phyloP scores from a whole-genome alignment of 2,113 vertebrate genomes.

The Eclectus roratus region DNA sequence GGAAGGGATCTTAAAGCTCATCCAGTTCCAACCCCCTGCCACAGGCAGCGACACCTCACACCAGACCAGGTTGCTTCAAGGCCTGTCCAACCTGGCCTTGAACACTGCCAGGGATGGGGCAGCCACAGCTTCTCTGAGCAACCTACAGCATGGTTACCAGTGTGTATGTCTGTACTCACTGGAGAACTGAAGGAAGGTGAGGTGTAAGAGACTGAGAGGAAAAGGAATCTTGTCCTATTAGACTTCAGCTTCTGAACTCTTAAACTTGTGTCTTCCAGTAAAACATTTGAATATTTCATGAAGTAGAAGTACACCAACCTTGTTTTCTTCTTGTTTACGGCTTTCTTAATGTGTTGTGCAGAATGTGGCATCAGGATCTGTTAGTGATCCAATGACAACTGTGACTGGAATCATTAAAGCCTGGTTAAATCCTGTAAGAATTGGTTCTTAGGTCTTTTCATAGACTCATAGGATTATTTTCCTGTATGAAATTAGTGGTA shows the following conservation, averaged over 20 bases:
- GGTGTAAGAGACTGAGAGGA: not conserved
- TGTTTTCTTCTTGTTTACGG: not conserved
- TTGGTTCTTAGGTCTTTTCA: not conserved
- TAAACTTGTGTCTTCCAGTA: not conserved
- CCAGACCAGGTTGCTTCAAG: not conserved
- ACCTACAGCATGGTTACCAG: not conserved
- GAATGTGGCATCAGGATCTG: not conserved
- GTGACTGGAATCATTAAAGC: not conserved
- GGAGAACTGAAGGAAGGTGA: not conserved
- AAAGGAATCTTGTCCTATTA: not conserved
- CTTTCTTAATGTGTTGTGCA: not conserved
- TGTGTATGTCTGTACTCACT: fast-evolving
- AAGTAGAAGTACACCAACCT: not conserved
- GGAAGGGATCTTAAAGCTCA: not conserved
- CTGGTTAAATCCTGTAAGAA: not conserved
- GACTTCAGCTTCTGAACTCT: not conserved
- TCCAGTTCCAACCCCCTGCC: not conserved
- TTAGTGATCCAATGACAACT: not conserved
- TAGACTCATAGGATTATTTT: not conserved
- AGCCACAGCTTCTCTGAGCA: not conserved
- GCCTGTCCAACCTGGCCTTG: not conserved
- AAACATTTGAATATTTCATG: not conserved
- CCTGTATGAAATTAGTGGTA: not conserved
- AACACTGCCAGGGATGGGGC: not conserved
- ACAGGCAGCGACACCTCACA: not conserved